Percentiles rank a stretch among this genome's conserved stretches.
Evolutionary conservation across 2,113 vertebrate genomes (phyloP).

Genomic region (Mionectes macconnelli): DNA sequence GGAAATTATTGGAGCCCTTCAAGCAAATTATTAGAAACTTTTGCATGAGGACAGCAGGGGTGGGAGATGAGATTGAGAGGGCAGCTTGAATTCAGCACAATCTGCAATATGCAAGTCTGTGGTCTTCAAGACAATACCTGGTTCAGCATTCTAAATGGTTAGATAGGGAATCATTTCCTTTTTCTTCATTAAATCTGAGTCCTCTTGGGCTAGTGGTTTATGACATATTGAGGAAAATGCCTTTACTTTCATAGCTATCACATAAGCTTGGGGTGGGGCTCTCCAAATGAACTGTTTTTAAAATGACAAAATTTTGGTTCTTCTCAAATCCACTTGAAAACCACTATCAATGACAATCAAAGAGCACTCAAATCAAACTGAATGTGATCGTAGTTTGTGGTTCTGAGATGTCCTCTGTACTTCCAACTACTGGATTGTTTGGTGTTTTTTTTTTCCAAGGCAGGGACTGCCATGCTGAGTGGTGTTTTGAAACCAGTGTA

Average conservation of each 20-base stretch:
- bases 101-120: not conserved
- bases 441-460: not conserved
- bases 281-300: not conserved
- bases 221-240: not conserved
- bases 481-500: not conserved
- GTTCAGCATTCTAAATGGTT: not conserved
- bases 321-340: not conserved
- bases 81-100: not conserved
- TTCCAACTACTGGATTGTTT: not conserved
- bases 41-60: not conserved
- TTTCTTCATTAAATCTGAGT: not conserved
- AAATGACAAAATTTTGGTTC: not conserved
- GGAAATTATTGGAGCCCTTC: not conserved
- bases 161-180: not conserved
- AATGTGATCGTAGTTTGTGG: not conserved
- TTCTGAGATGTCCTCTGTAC: conserved; percentile 4
- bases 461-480: not conserved
- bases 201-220: not conserved
- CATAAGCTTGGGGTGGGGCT: not conserved
- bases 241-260: not conserved
- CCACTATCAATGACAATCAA: not conserved
- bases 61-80: not conserved
- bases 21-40: not conserved
- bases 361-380: not conserved
- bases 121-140: not conserved